These are phyloP conservation scores for Galeopterus variegatus DNA, from an alignment of 2,113 vertebrate species.

Conservation along the genomic window DNA sequence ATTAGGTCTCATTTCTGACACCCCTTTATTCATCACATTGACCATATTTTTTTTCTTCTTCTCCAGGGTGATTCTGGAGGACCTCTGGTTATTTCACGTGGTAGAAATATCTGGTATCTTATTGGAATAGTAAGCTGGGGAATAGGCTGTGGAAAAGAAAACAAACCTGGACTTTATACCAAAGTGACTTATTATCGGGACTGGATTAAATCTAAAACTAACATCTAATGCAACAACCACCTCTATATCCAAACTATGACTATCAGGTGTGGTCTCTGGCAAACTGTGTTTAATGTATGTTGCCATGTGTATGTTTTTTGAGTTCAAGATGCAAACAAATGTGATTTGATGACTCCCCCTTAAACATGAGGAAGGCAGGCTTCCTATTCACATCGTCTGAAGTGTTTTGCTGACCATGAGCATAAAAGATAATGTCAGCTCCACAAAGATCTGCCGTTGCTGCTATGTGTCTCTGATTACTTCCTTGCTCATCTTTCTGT, in stretches of 20 bases:
- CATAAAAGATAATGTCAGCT: neutral
- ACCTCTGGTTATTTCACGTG: constrained; percentile 88
- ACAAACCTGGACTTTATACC: constrained; percentile 89
- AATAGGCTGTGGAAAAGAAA: constrained; percentile 85
- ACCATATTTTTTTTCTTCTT: neutral
- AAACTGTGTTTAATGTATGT: neutral
- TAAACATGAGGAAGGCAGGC: neutral
- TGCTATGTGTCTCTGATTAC: neutral
- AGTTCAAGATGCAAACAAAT: neutral
- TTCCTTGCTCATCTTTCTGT: neutral
- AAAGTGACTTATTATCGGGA: constrained; percentile 87
- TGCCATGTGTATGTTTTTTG: neutral
- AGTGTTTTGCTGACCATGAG: neutral
- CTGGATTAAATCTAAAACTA: constrained; percentile 88
- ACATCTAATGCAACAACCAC: constrained; percentile 61
- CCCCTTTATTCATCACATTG: neutral
- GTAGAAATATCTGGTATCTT: constrained; percentile 88
- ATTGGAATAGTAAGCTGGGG: constrained; percentile 91
- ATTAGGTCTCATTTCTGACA: neutral
- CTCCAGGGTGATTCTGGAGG: constrained; percentile 92
- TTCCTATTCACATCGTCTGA: neutral
- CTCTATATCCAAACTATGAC: neutral
- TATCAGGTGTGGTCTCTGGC: neutral
- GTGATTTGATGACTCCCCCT: neutral
- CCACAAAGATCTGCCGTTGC: neutral